Base-by-base conservation (phyloP, 2,113 vertebrate species). In the Madoqua kirkii region DNA sequence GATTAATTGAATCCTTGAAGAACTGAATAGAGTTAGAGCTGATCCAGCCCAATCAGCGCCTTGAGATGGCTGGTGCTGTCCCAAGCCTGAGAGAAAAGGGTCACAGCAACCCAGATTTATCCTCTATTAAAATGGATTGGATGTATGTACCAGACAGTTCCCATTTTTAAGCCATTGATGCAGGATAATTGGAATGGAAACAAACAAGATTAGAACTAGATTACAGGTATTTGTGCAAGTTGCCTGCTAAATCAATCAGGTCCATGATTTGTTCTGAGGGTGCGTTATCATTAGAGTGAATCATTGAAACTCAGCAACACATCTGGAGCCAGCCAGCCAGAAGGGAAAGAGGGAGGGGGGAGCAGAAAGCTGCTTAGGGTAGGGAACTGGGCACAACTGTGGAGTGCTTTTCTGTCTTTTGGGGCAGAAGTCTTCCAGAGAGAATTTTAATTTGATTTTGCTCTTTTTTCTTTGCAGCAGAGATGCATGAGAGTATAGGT, bases 1-100 rank as follows among this genome's bases (percentile, higher is more conserved):
- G 98, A 98, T 99, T 98, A 98, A 99, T 97, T 97, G 98, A 98
- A 98, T 98, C 97, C 97, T 98, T 98, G 93, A 97, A 95, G 97
- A 98, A 95, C 84, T 96, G 98, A 97, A 90, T 97, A 96, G 97
- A 98, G 89, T 98, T 94, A 92, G 96, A 98, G 87, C 95, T 95
- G 97, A 96, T 98, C 97, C 33, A 86, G 52, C 93, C 93, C 95
- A 12, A 12, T 91, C 96, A 96, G 96, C 0, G 3, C 67, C 96
- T 97, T 97, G 92, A 97, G 97, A 98, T 4, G 74, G 43, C 29
- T 98, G 95, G 71, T 91, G 89, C 45, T 55, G 12, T 94, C 16
- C 48, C 0, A 48, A 48, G 67, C 29, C 88, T 95, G 52, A 36
- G 9, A 1, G 5, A 97, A 6, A 87, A 40, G 97, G 96, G 89